Evolutionary conservation across 2,888 invertebrate species (phyloP), one percentile per base, ranked within the genome.

Genomic region (Criorhina ranunculi): DNA sequence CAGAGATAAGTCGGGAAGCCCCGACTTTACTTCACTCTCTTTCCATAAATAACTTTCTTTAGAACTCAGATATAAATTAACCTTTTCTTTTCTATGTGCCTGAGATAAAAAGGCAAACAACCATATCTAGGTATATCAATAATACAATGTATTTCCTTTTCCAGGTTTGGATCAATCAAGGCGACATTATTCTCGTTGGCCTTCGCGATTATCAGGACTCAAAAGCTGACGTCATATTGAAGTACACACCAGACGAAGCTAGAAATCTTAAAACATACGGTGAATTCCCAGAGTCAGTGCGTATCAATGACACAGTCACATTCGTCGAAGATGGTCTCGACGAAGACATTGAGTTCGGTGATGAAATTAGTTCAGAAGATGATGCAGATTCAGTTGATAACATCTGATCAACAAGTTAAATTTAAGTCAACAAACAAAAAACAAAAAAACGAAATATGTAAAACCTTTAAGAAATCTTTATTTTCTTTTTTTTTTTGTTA

Each of bases 201-300:
- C 94, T 99, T 89, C 94, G 99, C 91, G 99, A 99, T 93, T 99
- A 98, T 92, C 99, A 98, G 93, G 97, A 98, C 91, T 96, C 98
- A 8, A 98, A 99, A 93, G 99, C 99, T 79, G 99, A 99, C 93
- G 99, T 99, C 87, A 99, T 99, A 90, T 94, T 99, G 88, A 99
- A 99, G 93, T 99, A 99, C 92, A 99, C 99, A 87, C 97, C 99
- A 31, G 99, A 99, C 92, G 99, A 99, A 93, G 99, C 99, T 57
- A 95, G 99, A 91, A 99, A 99, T 93, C 94, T 99, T 91, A 99
- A 99, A 93, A 98, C 98, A 42, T 99, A 99, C 90, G 99, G 99
- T 90, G 98, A 99, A 93, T 97, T 99, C 93, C 99, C 99, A 79
- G 99, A 99, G 94, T 97, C 97, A 89, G 98, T 98, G 88, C 97